Evolutionary conservation across 2,113 vertebrate species (phyloP), one percentile per base, ranked within the genome.

Genomic region (Macquaria australasica): DNA sequence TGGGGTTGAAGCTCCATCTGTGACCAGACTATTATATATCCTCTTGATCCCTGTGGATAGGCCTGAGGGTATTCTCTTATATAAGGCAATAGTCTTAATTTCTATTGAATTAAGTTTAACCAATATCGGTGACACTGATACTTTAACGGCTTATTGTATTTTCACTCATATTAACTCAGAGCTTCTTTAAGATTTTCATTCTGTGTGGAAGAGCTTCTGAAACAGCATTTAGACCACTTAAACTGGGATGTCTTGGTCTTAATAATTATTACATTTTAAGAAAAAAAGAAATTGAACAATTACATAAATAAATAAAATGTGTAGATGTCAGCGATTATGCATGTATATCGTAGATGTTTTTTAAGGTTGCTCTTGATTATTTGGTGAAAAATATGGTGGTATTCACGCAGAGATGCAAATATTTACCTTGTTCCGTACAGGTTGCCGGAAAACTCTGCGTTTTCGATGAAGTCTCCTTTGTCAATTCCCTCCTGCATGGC

Each of bases 371-470:
- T n/a, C 15, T 25, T 63, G 64, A 72, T 34, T 12, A 20, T 18
- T 2, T 51, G 28, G 9, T 43, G 25, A 37, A 68, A 39, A 53
- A 60, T 6, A 34, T 18, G 7, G n/a, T 28, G 55, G 23, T 25
- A 18, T 63, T 58, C 11, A 53, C 37, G 3, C 15, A 21, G 55
- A 69, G 23, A 31, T 53, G 14, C 2, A 73, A 51, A 58, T 39
- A 76, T 0, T 84, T 87, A 99, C 98, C 98, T 99, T 20, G 98
- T 99, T 85, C 98, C 98, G 0, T 99, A 99, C 91, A 99, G 93
- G 74, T 99, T 99, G 16, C 98, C 98, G 0, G 98, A 99, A 93
- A 99, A 99, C 87, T 97, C 97, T 0, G 97, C 97, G 0, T 97
- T 97, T 88, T 99, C 98, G 0, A 99, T 97, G 89, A 98, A 99